Conservation (phyloP, 2,888 invertebrate species). For the Acleris cristana region DNA sequence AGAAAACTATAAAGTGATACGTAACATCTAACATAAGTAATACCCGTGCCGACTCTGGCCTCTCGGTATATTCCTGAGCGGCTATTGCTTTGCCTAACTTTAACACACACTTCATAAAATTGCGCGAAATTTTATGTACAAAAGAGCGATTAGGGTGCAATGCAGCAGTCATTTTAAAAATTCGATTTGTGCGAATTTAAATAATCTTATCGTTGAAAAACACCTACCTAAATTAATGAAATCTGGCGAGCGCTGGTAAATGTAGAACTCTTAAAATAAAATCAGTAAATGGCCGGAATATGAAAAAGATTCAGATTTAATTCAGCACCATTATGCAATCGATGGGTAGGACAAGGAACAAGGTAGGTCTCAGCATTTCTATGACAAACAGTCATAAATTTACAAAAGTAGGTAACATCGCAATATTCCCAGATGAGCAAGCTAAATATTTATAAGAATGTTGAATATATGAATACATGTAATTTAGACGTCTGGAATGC, state of each 20-base stretch:
- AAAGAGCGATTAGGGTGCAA: constrained; percentile 19
- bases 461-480: constrained; percentile 18
- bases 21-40: constrained; percentile 18
- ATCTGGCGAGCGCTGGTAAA: constrained; percentile 7
- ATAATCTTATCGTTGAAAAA: constrained; percentile 30
- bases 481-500: constrained; percentile 29
- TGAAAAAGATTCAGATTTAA: background rate
- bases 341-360: no score
- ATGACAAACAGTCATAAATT: background rate
- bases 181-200: constrained; percentile 13
- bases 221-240: constrained; percentile 23
- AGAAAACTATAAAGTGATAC: constrained; percentile 31
- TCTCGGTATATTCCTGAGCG: constrained; percentile 5
- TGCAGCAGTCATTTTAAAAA: constrained; percentile 22
- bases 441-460: constrained; percentile 6
- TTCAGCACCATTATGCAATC: background rate
- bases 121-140: constrained; percentile 3
- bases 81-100: background rate
- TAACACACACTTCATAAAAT: background rate
- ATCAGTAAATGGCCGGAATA: background rate
- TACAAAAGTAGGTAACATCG: background rate
- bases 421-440: constrained; percentile 19
- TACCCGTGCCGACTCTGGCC: constrained; percentile 6
- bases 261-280: constrained; percentile 7
- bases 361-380: background rate